A percentile compares a stretch with the other conserved stretches of the same genome.
These are phyloP conservation scores for Platyrinchus mystaceus DNA, from an alignment of 2,797 vertebrate genomes.

Conservation along the genomic window DNA sequence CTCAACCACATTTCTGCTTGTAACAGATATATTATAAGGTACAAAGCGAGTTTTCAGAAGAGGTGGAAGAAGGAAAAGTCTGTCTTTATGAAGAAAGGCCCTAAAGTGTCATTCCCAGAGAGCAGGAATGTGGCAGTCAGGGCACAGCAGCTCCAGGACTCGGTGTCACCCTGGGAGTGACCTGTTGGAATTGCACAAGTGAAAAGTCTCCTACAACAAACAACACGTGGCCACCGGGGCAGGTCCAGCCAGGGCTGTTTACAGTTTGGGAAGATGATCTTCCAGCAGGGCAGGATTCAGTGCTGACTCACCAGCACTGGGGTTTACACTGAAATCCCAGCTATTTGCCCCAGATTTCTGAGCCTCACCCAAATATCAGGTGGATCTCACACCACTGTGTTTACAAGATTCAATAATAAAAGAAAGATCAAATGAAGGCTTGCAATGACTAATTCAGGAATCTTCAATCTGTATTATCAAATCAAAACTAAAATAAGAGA, in stretches of 20 bases:
- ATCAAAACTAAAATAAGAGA: neutral
- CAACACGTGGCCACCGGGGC: neutral
- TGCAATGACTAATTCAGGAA: neutral
- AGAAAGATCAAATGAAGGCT: neutral
- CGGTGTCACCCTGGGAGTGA: neutral
- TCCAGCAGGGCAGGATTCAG: neutral
- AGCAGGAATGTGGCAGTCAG: neutral
- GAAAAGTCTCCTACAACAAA: neutral
- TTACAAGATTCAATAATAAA: neutral
- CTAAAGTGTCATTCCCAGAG: neutral
- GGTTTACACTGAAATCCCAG: neutral
- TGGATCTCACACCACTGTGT: too few relatives aligned
- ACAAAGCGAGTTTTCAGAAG: neutral
- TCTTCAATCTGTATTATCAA: neutral
- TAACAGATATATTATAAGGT: too few relatives aligned
- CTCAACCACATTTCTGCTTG: neutral
- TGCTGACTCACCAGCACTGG: neutral
- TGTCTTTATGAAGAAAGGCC: neutral
- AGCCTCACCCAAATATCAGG: neutral
- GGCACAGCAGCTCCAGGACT: neutral
- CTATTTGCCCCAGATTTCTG: neutral
- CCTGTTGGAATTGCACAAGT: accelerated
- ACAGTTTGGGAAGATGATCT: neutral
- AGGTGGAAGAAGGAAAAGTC: neutral
- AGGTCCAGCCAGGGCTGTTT: neutral